These are phyloP conservation scores for Scolopax rusticola DNA, from an alignment of 2,797 vertebrate species.

Conservation along the genomic window DNA sequence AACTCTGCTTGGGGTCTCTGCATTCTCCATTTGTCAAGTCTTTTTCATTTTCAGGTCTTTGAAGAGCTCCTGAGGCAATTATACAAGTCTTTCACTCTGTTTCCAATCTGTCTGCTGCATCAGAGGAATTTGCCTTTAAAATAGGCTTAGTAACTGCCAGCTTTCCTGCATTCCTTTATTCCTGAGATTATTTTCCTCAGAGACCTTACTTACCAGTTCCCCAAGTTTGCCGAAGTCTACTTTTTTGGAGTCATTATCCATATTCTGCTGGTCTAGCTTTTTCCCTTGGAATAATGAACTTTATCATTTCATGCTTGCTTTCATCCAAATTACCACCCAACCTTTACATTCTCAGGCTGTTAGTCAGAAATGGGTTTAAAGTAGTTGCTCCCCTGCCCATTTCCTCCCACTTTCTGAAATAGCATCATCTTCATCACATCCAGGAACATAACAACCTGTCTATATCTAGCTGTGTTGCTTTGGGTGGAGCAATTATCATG, in stretches of 20 bases:
- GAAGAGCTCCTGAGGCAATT: conserved; percentile 7
- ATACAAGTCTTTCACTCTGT: conserved; percentile 17
- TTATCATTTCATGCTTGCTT: conserved; percentile 13
- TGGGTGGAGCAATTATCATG: background rate
- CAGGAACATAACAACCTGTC: background rate
- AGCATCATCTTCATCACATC: background rate
- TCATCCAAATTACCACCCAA: background rate
- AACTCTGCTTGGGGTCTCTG: conserved; percentile 51
- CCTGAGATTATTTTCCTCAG: conserved; percentile 49
- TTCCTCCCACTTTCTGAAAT: background rate
- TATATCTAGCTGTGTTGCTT: background rate
- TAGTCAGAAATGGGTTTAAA: background rate
- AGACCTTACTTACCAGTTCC: conserved; percentile 63
- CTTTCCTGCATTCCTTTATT: conserved; percentile 60
- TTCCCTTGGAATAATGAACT: conserved; percentile 39
- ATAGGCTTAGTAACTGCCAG: conserved; percentile 41
- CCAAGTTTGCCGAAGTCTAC: conserved; percentile 34
- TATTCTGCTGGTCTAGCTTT: conserved; percentile 27
- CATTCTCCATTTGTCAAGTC: conserved; percentile 39
- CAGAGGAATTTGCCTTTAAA: conserved; percentile 71
- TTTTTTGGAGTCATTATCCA: conserved; percentile 43
- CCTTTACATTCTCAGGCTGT: background rate
- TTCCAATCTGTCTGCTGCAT: conserved; percentile 61
- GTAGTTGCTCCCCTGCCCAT: background rate
- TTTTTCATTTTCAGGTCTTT: conserved; percentile 39